Evolutionary conservation across 2,888 invertebrate genomes (phyloP), one percentile per base, ranked within the genome.

Genomic region (Papilio gigon): DNA sequence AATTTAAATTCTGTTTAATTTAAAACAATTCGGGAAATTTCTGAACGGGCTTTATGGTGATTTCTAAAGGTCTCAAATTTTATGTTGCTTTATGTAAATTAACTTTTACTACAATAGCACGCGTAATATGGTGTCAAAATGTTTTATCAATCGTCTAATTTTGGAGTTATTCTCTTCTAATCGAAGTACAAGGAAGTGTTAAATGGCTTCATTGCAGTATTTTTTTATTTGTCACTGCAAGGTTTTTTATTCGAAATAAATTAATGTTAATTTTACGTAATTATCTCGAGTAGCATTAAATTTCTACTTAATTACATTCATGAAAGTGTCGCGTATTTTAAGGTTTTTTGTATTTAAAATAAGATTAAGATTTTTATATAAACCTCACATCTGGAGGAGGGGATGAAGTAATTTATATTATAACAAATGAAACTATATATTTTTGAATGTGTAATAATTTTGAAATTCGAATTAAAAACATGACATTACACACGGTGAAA

Each of bases 241-340:
- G 14, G 47, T 6, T 50, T 25, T 50, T 20, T 11, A 8, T 47
- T 20, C 4, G 8, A 12, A 14, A 3, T 22, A 22, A 20, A 22
- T 53, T 27, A 27, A 14, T 53, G 17, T 27, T 25, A 53, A 27
- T 27, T 27, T 53, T 53, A 53, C 27, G 27, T 27, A 50, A 50
- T 50, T 50, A 53, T 53, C 53, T 53, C 27, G n/a, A 53, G 27
- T 53, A 53, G n/a, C 6, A 27, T 25, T 59, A 33, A 37, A 30
- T 44, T 68, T 61, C 50, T 62, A 14, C 60, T 71, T 67, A 68
- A 42, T 68, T 72, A 74, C 68, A 72, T 72, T 68, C 71, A n/a
- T 71, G 71, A 53, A 27, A 27, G 53, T 50, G 25, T 50, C 14
- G 30, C 11, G 11, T 44, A 25, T 20, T 44, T 27, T 11, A 17